phyloP scores from a whole-genome alignment of 1,140 invertebrate species.

The Drosophila ficusphila region DNA sequence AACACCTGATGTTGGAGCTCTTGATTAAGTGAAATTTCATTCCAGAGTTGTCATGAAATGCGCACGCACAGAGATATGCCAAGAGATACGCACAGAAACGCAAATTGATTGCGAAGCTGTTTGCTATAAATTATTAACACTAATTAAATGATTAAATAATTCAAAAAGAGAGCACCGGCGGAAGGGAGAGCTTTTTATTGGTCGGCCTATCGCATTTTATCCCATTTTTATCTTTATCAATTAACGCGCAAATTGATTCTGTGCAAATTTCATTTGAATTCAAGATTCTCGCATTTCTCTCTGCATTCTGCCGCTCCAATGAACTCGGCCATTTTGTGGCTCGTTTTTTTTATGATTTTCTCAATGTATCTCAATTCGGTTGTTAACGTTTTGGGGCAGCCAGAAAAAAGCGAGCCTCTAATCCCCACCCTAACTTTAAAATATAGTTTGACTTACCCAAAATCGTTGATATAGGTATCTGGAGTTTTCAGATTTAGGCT shows the following conservation, averaged over 20 bases:
- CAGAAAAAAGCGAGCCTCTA: not conserved
- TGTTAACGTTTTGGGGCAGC: not conserved
- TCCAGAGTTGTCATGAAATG: constrained; percentile 43
- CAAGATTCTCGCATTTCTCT: constrained; percentile 27
- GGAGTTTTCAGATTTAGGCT: too few species aligned
- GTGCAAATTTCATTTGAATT: constrained; percentile 48
- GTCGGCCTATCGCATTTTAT: not conserved
- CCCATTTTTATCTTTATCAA: constrained; percentile 49
- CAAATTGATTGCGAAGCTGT: constrained; percentile 62
- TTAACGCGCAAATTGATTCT: constrained; percentile 65
- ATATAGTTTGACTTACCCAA: too few species aligned
- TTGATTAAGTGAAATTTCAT: constrained; percentile 46
- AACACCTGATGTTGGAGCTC: constrained; percentile 11
- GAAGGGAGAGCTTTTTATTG: constrained; percentile 1
- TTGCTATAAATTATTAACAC: constrained; percentile 69
- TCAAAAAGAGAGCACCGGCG: not conserved
- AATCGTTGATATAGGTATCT: too few species aligned
- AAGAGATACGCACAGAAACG: constrained; percentile 3
- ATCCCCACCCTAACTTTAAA: too few species aligned
- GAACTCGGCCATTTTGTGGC: not conserved
- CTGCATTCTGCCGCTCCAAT: constrained; percentile 22
- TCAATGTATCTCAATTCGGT: not conserved
- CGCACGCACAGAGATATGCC: constrained; percentile 5
- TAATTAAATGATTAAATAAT: constrained; percentile 69
- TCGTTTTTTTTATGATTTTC: constrained; percentile 25